phyloP scores from a whole-genome alignment of 1,140 invertebrate genomes.

The Trichonephila inaurata region DNA sequence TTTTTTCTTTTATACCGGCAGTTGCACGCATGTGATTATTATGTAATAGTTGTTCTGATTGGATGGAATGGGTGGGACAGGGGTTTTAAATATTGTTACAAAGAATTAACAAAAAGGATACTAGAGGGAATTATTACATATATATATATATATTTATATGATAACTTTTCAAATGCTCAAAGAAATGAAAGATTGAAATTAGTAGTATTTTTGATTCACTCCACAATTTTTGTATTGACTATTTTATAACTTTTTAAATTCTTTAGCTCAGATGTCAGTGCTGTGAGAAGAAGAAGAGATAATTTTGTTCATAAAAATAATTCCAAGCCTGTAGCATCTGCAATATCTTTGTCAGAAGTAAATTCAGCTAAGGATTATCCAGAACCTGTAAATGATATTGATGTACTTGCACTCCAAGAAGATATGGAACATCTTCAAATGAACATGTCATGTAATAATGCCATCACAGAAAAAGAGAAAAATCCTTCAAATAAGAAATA shows the following conservation, averaged over 20 bases:
- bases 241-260: not conserved
- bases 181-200: not conserved
- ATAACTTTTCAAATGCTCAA: not conserved
- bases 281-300: not conserved
- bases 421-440: not conserved
- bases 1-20: no score
- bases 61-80: no score
- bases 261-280: not conserved
- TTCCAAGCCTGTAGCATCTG: not conserved
- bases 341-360: not conserved
- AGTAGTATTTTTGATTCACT: not conserved
- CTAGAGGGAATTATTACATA: no score
- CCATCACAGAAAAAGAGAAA: not conserved
- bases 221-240: not conserved
- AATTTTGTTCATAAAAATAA: not conserved
- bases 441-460: not conserved
- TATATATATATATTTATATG: not conserved
- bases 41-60: no score
- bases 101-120: no score
- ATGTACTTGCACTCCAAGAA: not conserved
- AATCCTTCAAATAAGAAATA: constrained; percentile 31
- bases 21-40: no score
- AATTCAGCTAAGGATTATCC: no score
- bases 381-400: no score
- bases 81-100: no score